Evolutionary conservation across 1,140 invertebrate genomes (phyloP), one percentile per base, ranked within the genome.

Genomic region (Microplitis demolitor): DNA sequence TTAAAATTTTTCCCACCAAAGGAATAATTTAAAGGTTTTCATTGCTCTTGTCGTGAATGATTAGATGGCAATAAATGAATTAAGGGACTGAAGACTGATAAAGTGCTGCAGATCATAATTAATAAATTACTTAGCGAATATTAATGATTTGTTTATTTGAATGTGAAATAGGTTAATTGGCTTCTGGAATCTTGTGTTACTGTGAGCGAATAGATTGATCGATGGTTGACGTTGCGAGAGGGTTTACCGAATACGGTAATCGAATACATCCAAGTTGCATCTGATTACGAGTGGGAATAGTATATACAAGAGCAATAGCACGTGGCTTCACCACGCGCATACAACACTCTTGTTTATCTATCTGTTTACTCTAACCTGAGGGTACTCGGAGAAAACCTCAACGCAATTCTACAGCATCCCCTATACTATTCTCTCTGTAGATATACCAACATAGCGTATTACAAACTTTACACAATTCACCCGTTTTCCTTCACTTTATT

Each of bases 281-380:
- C 50, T 67, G 66, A 67, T 67, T 67, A 67, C 66, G 14, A 67
- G 16, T 34, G 66, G 50, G 50, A 67, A 34, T 54, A n/a, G 50
- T 50, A 53, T 16, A 45, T 45, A 45, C 8, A 45, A 45, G 39
- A 45, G 39, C 39, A 5, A 45, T 45, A 53, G 8, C 66, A 67
- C 66, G 66, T 67, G 50, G 50, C 6, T 37, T 50, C 60, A 62
- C 39, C 56, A 34, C 66, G 39, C 13, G 13, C 50, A 34, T 24
- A 6, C 39, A 31, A 16, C 50, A 13, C 37, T 34, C 50, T 33
- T 67, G 66, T 67, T 67, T 67, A 67, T 67, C 66, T 67, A 67
- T 67, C 39, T 67, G 39, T 50, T 67, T 54, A 67, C 66, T 39
- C 45, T 67, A 35, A 67, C 66, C 66, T 34, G 31, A 67, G 66